Percentiles rank a stretch among this genome's conserved stretches.
These are phyloP conservation scores for Congeria kusceri DNA, from an alignment of 2,888 invertebrate genomes.

Conservation along the genomic window DNA sequence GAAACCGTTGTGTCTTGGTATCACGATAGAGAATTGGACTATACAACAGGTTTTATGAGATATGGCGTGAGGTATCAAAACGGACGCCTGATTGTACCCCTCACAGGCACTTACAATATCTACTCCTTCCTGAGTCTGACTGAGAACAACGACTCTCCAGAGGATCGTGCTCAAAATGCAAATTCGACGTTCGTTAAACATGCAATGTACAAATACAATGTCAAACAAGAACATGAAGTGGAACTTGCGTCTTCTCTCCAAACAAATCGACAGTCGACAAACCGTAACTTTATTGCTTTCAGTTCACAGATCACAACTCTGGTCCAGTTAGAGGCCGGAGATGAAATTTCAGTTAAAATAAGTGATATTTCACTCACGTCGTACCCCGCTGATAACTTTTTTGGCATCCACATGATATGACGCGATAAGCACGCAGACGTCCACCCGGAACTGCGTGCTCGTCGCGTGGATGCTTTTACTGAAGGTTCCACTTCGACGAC, in stretches of 20 bases:
- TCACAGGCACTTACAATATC: slow-evolving; percentile 31
- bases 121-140: slow-evolving; percentile 35
- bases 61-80: slow-evolving; percentile 27
- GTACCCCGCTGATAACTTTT: slow-evolving; percentile 24
- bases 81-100: slow-evolving; percentile 36
- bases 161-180: background rate
- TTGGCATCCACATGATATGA: slow-evolving; percentile 12
- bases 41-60: slow-evolving; percentile 22
- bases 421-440: no score
- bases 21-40: slow-evolving; percentile 3
- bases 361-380: slow-evolving; percentile 20
- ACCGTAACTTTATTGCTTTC: slow-evolving; percentile 25
- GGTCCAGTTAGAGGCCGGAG: slow-evolving; percentile 32
- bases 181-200: slow-evolving; percentile 28
- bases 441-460: background rate
- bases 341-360: slow-evolving; percentile 36
- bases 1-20: slow-evolving; percentile 19
- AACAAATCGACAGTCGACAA: slow-evolving; percentile 8
- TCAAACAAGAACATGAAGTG: slow-evolving; percentile 4
- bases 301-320: slow-evolving; percentile 28
- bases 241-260: slow-evolving; percentile 22
- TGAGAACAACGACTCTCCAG: slow-evolving; percentile 4
- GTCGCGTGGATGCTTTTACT: background rate
- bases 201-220: slow-evolving; percentile 33
- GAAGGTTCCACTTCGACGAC: no score